Evolutionary conservation across 1,140 invertebrate genomes (phyloP).

Genomic region (Pollicipes pollicipes): DNA sequence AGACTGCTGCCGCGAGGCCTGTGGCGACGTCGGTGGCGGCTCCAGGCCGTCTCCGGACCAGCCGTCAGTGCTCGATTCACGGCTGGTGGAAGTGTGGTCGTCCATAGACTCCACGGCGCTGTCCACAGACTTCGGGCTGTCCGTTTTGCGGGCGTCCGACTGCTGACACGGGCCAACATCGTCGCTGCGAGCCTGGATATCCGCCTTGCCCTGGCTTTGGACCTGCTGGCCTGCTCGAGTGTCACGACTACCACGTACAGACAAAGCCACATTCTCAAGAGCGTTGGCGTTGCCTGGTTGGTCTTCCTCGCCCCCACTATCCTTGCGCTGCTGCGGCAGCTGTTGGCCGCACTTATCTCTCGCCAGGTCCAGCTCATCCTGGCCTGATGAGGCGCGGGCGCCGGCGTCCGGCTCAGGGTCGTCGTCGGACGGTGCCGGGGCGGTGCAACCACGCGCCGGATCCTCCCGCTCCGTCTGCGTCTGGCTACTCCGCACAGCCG

Average conservation of each 20-base stretch:
- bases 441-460: too few relatives aligned
- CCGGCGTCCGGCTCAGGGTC: too few relatives aligned
- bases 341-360: too few relatives aligned
- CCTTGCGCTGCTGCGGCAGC: too few relatives aligned
- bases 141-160: too few relatives aligned
- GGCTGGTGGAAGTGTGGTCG: neutral
- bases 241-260: neutral
- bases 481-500: neutral
- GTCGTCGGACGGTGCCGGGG: neutral
- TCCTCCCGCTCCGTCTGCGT: too few relatives aligned
- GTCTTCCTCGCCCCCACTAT: neutral
- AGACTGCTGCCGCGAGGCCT: too few relatives aligned
- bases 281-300: neutral
- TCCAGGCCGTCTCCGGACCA: neutral
- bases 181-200: too few relatives aligned
- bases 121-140: neutral
- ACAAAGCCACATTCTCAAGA: neutral
- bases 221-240: neutral
- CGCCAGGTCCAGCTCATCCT: too few relatives aligned
- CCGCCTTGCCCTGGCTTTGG: neutral
- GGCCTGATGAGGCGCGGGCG: too few relatives aligned
- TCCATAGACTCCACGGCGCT: neutral
- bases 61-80: neutral
- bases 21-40: neutral
- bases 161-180: neutral